Conservation (phyloP, 2,113 vertebrate genomes). For the Crotalus tigris region DNA sequence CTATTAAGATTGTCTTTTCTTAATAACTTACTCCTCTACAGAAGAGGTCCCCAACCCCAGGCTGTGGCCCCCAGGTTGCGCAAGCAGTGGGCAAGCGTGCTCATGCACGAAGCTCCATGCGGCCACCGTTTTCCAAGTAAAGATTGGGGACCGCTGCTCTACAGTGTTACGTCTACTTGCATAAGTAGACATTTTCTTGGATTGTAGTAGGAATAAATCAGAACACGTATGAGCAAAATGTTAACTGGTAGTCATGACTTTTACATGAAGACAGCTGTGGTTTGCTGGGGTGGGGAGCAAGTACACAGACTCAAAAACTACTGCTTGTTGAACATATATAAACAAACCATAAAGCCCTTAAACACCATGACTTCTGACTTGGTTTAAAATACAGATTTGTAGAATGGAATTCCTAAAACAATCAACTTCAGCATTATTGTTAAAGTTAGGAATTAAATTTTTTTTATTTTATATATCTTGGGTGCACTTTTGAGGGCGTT, state of each 20-base stretch:
- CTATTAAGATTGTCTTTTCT: neutral
- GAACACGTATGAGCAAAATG: neutral
- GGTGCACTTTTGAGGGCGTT: neutral
- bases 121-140: neutral
- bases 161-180: neutral
- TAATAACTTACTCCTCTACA: neutral
- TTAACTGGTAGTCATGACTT: neutral
- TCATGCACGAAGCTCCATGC: neutral
- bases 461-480: neutral
- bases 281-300: neutral
- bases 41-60: neutral
- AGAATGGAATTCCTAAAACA: neutral
- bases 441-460: neutral
- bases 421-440: neutral
- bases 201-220: neutral
- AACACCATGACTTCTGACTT: neutral
- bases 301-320: neutral
- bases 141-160: neutral
- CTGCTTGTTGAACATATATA: neutral
- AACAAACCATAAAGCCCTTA: fast-evolving
- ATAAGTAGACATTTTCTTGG: neutral
- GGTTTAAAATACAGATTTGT: neutral
- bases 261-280: neutral
- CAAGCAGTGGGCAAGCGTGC: neutral
- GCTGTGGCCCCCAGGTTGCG: neutral